Conservation (phyloP, 2,113 vertebrate species). For the Picathartes gymnocephalus region DNA sequence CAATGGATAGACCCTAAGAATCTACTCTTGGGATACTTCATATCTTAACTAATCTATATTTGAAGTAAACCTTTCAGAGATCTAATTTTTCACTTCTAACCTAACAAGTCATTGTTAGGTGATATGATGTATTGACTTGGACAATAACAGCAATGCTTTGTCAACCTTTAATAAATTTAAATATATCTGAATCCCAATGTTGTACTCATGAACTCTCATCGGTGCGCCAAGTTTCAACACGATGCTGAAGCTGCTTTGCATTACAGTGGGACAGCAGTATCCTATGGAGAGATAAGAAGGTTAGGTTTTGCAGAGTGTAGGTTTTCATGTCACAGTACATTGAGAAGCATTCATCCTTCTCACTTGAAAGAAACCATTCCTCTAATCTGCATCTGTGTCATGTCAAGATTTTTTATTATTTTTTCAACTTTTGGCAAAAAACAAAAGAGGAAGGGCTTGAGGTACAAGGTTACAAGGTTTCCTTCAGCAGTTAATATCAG, state of each 20-base stretch:
- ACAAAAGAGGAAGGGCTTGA: background rate
- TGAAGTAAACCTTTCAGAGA: background rate
- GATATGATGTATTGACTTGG: slow-evolving; percentile 35
- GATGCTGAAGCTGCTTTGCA: background rate
- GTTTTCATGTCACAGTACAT: background rate
- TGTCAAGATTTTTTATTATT: background rate
- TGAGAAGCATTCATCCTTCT: background rate
- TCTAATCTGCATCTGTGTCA: background rate
- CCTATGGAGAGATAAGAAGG: background rate
- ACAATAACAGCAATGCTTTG: slow-evolving; percentile 19
- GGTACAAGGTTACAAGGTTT: background rate
- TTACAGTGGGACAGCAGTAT: background rate
- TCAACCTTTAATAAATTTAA: slow-evolving; percentile 13
- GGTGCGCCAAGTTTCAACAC: background rate
- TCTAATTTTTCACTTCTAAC: slow-evolving; percentile 53
- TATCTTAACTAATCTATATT: slow-evolving; percentile 64
- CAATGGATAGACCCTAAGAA: slow-evolving; percentile 34
- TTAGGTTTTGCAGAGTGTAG: background rate
- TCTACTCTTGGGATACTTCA: slow-evolving; percentile 1
- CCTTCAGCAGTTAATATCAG: background rate
- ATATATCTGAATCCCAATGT: background rate
- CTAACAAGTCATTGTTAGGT: slow-evolving; percentile 10
- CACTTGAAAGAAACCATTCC: background rate
- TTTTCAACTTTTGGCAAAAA: background rate
- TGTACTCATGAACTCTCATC: background rate